Evolutionary conservation across 2,113 vertebrate genomes (phyloP), one percentile per base, ranked within the genome.

Genomic region (Podocnemis expansa): DNA sequence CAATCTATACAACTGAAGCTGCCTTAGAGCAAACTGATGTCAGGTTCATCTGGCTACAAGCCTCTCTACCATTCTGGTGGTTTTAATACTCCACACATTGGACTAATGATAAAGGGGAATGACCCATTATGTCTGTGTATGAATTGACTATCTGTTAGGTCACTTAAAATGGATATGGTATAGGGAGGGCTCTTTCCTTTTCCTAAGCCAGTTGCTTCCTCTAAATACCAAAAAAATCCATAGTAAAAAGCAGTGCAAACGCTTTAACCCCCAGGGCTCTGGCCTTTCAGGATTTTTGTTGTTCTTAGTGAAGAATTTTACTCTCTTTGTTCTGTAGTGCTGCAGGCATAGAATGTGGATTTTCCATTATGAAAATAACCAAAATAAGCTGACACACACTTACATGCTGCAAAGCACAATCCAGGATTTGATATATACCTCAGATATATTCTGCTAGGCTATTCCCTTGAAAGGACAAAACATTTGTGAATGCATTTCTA

Each of bases 221-320:
- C 93, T 91, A 82, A 80, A 49, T 70, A 79, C 78, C 84, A 95
- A 89, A 88, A n/a, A 67, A 94, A 78, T 54, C 88, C 70, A 79
- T 17, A 85, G 43, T 73, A 90, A 75, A 90, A 84, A 41, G 38
- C 73, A 91, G 85, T 89, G 85, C 5, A 34, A 19, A 29, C 83
- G 63, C 22, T 60, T 89, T 89, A 81, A 29, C 70, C 47, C n/a
- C 67, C n/a, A 2, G 19, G 24, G 8, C n/a, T 81, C 86, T 47
- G 80, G 52, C 3, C 8, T 0, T 60, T 56, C 85, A 92, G 67
- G n/a, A 43, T 60, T 76, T 90, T 34, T 45, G 41, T 47, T 52
- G 34, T 93, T 24, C 47, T 89, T 38, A 83, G 41, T 17, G 29
- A 29, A 49, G 89, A 14, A 10, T 16, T 56, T 58, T 82, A 27